These are phyloP conservation scores for Antennarius maculatus DNA, from an alignment of 2,797 vertebrate species.

Conservation along the genomic window DNA sequence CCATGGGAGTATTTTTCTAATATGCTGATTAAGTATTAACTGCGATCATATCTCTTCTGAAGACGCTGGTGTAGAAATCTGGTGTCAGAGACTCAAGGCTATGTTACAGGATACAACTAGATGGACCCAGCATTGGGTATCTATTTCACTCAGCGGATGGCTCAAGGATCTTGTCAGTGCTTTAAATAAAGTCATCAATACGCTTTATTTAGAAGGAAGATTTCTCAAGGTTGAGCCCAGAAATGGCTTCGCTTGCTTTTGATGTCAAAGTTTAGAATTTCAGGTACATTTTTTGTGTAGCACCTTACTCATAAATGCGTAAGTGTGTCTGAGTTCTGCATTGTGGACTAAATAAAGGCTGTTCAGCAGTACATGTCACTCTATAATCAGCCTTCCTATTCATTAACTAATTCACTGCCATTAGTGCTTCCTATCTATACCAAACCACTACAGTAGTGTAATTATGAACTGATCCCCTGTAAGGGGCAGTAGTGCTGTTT, in stretches of 20 bases:
- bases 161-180: slow-evolving; percentile 60
- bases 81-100: slow-evolving; percentile 32
- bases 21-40: slow-evolving; percentile 47
- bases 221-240: slow-evolving; percentile 60
- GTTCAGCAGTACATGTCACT: slow-evolving; percentile 11
- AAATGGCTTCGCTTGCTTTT: slow-evolving; percentile 10
- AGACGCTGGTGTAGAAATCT: slow-evolving; percentile 45
- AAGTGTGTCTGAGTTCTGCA: slow-evolving; percentile 43
- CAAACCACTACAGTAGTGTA: no score
- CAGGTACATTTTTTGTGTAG: slow-evolving; percentile 12
- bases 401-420: neutral
- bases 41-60: slow-evolving; percentile 42
- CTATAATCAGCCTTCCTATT: neutral
- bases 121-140: slow-evolving; percentile 44
- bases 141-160: slow-evolving; percentile 59
- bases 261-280: slow-evolving; percentile 9
- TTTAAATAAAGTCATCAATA: slow-evolving; percentile 74
- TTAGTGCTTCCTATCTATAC: no score
- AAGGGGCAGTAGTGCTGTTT: no score
- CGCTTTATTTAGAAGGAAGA: slow-evolving; percentile 53
- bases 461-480: no score
- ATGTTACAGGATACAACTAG: slow-evolving; percentile 59
- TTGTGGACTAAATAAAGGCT: slow-evolving; percentile 17
- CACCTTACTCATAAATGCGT: slow-evolving; percentile 46
- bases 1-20: slow-evolving; percentile 34